Evolutionary conservation across 2,113 vertebrate genomes (phyloP).

Genomic region (Neogale vison): DNA sequence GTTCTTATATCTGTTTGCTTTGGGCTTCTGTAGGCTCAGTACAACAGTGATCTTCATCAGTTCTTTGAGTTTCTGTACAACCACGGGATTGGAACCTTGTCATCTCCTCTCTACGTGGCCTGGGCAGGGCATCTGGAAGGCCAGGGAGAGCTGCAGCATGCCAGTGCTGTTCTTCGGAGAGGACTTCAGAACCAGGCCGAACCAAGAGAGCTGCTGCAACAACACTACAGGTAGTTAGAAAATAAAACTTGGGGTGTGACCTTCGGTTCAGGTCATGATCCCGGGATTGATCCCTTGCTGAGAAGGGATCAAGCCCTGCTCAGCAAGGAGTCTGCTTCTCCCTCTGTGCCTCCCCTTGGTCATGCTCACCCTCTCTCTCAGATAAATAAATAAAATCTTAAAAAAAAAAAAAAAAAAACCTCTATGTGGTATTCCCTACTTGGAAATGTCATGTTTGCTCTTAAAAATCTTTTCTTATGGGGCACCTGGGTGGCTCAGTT

Average conservation of each 20-base stretch:
- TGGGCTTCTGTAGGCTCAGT: constrained; percentile 84
- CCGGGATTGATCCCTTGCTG: too few species aligned
- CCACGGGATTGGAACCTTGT: constrained; percentile 85
- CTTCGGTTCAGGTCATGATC: neutral
- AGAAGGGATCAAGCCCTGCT: neutral
- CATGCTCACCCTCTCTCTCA: neutral
- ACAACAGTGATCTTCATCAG: constrained; percentile 81
- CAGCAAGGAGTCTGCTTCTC: neutral
- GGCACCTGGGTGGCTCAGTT: too few species aligned
- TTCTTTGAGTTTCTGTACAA: constrained; percentile 85
- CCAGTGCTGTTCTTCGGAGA: constrained; percentile 83
- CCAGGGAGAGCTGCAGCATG: constrained; percentile 81
- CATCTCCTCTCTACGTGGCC: constrained; percentile 85
- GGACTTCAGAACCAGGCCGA: constrained; percentile 88
- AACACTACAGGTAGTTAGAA: constrained; percentile 86
- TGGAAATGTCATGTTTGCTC: neutral
- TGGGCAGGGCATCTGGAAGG: constrained; percentile 88
- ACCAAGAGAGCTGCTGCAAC: constrained; percentile 84
- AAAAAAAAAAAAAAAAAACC: neutral
- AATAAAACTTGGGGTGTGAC: neutral
- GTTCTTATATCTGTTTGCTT: neutral
- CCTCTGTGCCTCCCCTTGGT: neutral
- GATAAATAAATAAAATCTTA: neutral
- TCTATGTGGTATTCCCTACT: rapidly evolving
- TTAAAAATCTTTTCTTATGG: neutral